Percentiles rank a stretch among this genome's conserved stretches.
Evolutionary conservation across 2,797 vertebrate genomes (phyloP).

Genomic region (Poeciliopsis turneri): DNA sequence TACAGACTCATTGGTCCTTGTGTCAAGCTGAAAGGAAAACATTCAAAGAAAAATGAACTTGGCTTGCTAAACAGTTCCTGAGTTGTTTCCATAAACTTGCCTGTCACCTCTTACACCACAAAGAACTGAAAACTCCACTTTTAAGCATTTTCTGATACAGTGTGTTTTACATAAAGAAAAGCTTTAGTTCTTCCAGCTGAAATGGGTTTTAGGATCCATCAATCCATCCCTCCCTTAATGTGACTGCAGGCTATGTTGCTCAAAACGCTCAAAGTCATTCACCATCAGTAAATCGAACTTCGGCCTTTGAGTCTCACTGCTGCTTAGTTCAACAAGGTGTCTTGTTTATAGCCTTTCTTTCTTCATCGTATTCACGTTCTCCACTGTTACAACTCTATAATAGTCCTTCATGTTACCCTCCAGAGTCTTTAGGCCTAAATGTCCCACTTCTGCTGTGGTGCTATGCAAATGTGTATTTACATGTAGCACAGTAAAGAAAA

Average conservation of each 20-base stretch:
- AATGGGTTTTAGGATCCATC: neutral
- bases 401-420: neutral
- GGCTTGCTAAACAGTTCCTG: constrained; percentile 1
- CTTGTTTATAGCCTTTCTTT: constrained; percentile 24
- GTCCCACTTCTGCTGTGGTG: neutral
- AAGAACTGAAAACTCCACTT: constrained; percentile 21
- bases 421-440: neutral
- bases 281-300: constrained; percentile 8
- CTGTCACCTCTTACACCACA: constrained; percentile 24
- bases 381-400: constrained; percentile 5
- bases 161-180: neutral
- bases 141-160: neutral
- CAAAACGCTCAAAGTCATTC: constrained; percentile 8
- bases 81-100: constrained; percentile 24
- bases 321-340: constrained; percentile 15
- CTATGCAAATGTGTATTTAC: neutral
- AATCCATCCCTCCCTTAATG: neutral
- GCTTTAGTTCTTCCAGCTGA: neutral
- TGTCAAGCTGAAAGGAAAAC: constrained; percentile 19
- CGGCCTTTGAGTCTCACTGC: constrained; percentile 18
- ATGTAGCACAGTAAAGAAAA: neutral
- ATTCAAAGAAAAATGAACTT: constrained; percentile 14
- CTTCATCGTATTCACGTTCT: constrained; percentile 6
- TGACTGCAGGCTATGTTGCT: neutral
- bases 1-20: constrained; percentile 7